Evolutionary conservation across 2,113 vertebrate genomes (phyloP).

Genomic region (Vulpes ferrilata): DNA sequence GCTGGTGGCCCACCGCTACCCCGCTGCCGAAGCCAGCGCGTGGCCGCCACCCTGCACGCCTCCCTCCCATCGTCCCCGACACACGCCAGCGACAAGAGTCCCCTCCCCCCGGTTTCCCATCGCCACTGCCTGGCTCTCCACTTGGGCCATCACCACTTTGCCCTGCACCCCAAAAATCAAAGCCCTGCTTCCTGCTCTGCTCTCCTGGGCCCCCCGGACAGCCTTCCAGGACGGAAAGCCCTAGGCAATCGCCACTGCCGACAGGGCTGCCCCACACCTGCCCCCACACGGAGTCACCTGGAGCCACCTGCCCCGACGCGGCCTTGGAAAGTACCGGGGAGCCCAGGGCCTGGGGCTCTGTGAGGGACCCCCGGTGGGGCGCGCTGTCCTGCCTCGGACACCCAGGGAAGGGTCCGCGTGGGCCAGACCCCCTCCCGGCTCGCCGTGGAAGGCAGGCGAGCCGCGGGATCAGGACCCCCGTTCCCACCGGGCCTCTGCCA

Average conservation of each 20-base stretch:
- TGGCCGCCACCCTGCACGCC: rapidly evolving
- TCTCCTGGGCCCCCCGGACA: background rate
- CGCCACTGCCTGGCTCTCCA: background rate
- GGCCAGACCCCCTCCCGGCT: background rate
- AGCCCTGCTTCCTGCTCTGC: background rate
- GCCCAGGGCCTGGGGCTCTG: rapidly evolving
- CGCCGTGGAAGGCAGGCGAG: background rate
- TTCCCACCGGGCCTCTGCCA: rapidly evolving
- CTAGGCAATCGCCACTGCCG: rapidly evolving
- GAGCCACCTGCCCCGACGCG: too few species aligned
- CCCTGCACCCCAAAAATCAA: rapidly evolving
- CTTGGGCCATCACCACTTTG: rapidly evolving
- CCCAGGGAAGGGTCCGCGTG: background rate
- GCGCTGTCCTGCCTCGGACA: too few species aligned
- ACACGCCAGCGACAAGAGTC: background rate
- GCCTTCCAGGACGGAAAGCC: background rate
- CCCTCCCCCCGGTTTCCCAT: background rate
- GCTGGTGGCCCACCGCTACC: background rate
- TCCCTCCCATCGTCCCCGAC: rapidly evolving
- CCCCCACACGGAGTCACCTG: too few species aligned
- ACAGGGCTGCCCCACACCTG: background rate
- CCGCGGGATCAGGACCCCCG: rapidly evolving
- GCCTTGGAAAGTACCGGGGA: too few species aligned
- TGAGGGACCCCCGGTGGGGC: rapidly evolving
- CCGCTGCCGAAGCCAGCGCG: background rate